Conservation (phyloP, 2,113 vertebrate genomes). For the Pleuronectes platessa region DNA sequence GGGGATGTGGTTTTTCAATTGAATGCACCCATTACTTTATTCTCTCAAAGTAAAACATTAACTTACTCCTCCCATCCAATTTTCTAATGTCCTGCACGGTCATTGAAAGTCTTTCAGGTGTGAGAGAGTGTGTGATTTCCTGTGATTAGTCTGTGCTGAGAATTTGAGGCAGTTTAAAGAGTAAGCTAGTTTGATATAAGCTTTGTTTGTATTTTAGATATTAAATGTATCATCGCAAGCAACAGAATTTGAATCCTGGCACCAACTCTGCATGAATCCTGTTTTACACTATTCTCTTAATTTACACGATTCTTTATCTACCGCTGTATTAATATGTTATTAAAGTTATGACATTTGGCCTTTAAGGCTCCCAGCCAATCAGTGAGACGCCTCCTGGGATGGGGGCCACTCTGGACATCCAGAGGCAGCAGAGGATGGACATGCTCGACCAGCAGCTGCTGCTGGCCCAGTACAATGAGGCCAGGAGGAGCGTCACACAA, state of each 20-base stretch:
- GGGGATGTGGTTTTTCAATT: constrained; percentile 3
- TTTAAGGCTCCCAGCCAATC: constrained; percentile 82
- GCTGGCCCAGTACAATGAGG: constrained; percentile 91
- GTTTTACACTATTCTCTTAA: not conserved
- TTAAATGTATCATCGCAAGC: not conserved
- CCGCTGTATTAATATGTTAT: not conserved
- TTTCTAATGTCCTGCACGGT: not conserved
- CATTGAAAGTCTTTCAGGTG: constrained; percentile 28
- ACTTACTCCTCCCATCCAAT: not conserved
- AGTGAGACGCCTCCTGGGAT: constrained; percentile 90
- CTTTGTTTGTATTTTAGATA: not conserved
- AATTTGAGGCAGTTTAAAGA: not conserved
- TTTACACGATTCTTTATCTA: not conserved
- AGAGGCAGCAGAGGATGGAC: constrained; percentile 95
- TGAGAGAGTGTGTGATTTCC: not conserved
- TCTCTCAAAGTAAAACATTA: constrained; percentile 22
- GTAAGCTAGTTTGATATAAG: not conserved
- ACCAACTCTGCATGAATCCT: not conserved
- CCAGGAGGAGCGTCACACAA: constrained; percentile 82
- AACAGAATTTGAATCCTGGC: not conserved
- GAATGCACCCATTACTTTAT: constrained; percentile 1
- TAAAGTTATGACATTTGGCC: not conserved
- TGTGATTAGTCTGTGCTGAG: constrained; percentile 8
- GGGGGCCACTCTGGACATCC: constrained; percentile 96
- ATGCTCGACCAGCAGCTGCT: constrained; percentile 93